These are phyloP conservation scores for Seira musarum DNA, from an alignment of 2,888 invertebrate species.

Conservation along the genomic window DNA sequence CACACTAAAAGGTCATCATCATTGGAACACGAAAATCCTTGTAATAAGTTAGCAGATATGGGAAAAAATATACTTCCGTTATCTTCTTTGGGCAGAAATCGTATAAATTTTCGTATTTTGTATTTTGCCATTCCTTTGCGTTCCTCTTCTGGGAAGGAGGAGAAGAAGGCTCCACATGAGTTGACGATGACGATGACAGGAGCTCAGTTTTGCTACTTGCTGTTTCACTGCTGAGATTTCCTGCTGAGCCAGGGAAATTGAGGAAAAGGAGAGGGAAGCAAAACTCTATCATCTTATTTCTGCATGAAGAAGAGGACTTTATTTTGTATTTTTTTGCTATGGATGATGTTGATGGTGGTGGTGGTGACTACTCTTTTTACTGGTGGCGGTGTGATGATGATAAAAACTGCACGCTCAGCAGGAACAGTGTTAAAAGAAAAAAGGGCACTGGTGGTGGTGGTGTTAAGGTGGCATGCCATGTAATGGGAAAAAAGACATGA, in stretches of 20 bases:
- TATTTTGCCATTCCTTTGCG: background rate
- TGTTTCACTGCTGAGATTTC: slow-evolving; percentile 61
- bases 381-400: slow-evolving; percentile 28
- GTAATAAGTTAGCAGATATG: background rate
- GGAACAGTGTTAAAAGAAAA: slow-evolving; percentile 30
- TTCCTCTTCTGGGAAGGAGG: too few relatives aligned
- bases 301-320: background rate
- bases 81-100: background rate
- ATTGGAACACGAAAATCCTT: background rate
- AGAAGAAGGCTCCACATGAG: too few relatives aligned
- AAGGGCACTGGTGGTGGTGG: background rate
- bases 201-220: slow-evolving; percentile 51
- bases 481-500: slow-evolving; percentile 25
- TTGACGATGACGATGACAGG: slow-evolving; percentile 43
- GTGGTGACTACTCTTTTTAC: background rate
- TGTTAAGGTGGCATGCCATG: slow-evolving; percentile 14
- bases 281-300: slow-evolving; percentile 9
- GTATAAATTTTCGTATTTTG: background rate
- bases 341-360: too few relatives aligned
- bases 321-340: background rate
- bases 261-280: slow-evolving; percentile 46
- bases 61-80: background rate
- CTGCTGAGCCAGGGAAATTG: slow-evolving; percentile 68
- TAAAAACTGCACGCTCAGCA: slow-evolving; percentile 57
- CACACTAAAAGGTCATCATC: slow-evolving; percentile 4